phyloP scores from a whole-genome alignment of 1,140 invertebrate genomes.

The Copidosoma floridanum region DNA sequence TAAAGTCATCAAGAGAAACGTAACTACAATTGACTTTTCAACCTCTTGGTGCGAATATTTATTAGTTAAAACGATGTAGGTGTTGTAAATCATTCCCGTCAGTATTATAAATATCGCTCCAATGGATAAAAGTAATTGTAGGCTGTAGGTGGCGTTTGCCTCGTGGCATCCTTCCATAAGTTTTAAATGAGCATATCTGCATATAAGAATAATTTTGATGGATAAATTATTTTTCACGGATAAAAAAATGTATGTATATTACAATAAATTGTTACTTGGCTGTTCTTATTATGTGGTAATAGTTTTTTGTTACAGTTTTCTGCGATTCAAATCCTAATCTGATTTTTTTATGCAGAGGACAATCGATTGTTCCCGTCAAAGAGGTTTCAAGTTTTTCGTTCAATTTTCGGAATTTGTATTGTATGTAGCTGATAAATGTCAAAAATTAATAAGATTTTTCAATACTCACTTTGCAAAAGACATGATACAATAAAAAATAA shows the following conservation, averaged over 20 bases:
- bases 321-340: background rate
- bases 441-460: background rate
- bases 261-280: background rate
- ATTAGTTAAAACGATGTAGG: no score
- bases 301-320: background rate
- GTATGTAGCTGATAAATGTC: background rate
- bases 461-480: no score
- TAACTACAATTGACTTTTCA: no score
- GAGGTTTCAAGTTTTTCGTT: background rate
- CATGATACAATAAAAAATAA: background rate
- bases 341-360: background rate
- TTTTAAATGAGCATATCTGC: background rate
- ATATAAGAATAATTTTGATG: background rate
- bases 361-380: background rate
- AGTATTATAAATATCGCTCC: no score
- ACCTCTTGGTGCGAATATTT: no score
- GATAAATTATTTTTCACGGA: background rate
- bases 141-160: background rate
- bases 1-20: no score
- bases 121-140: no score
- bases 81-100: no score
- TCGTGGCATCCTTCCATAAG: background rate
- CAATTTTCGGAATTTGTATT: slow-evolving; percentile 1
- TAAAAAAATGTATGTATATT: background rate
- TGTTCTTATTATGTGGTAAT: background rate